Evolutionary conservation across 2,888 invertebrate species (phyloP).

Genomic region (Rotaria socialis): DNA sequence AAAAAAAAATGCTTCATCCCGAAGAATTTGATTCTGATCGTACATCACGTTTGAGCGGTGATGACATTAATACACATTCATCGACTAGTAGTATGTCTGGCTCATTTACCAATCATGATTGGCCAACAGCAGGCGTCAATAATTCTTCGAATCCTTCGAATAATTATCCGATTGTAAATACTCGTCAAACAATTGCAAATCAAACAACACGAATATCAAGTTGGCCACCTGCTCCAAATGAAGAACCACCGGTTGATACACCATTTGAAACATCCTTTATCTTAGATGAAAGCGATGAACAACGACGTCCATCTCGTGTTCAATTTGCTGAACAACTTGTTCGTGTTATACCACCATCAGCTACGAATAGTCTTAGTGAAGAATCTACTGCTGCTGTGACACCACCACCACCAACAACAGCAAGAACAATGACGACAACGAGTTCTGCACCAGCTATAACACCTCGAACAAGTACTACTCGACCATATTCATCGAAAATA

Average conservation of each 20-base stretch:
- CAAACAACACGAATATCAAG: conserved; percentile 9
- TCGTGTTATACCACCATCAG: conserved; percentile 4
- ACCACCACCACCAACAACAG: neutral
- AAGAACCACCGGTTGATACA: neutral
- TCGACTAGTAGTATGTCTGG: conserved; percentile 15
- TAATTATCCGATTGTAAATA: neutral
- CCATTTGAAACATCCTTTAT: neutral
- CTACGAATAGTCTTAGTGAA: conserved; percentile 8
- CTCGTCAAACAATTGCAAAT: neutral
- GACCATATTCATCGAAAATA: neutral
- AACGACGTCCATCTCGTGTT: conserved; percentile 21
- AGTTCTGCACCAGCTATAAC: neutral
- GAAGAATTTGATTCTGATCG: conserved; percentile 27
- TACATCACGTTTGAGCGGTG: neutral
- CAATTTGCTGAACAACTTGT: conserved; percentile 19
- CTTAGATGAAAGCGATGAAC: conserved; percentile 8
- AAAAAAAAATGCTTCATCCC: neutral
- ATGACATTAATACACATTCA: neutral
- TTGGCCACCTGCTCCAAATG: conserved; percentile 5
- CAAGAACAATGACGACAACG: neutral
- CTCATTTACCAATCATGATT: conserved; percentile 31
- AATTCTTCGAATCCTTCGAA: neutral
- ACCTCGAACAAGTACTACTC: neutral
- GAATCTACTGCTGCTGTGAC: neutral
- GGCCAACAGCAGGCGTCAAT: neutral